Conservation (phyloP, 2,888 invertebrate genomes). For the Camptogramma bilineatum region DNA sequence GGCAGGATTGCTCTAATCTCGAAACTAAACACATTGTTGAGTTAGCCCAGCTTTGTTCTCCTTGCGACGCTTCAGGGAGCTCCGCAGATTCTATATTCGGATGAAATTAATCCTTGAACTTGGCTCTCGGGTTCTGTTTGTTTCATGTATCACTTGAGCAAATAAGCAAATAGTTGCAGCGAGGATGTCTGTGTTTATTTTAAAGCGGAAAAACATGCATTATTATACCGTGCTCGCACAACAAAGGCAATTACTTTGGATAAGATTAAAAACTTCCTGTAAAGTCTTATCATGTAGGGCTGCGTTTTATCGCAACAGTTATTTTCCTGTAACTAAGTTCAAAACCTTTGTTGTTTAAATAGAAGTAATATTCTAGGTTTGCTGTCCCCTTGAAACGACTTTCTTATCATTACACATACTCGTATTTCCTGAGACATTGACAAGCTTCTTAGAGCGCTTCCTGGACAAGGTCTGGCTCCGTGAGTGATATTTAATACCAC, state of each 20-base stretch:
- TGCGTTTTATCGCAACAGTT: constrained; percentile 35
- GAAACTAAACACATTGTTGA: constrained; percentile 84
- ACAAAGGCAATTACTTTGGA: constrained; percentile 49
- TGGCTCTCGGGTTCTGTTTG: constrained; percentile 46
- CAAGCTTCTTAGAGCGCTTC: constrained; percentile 62
- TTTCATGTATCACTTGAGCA: constrained; percentile 48
- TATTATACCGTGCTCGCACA: constrained; percentile 38
- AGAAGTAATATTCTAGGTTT: constrained; percentile 33
- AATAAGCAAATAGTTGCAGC: constrained; percentile 50
- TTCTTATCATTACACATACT: constrained; percentile 58
- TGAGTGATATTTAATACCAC: constrained; percentile 49
- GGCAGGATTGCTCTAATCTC: constrained; percentile 82
- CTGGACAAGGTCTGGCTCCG: constrained; percentile 53
- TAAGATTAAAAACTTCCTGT: constrained; percentile 57
- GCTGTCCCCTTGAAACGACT: constrained; percentile 37
- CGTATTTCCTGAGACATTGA: constrained; percentile 58
- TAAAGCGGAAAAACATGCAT: constrained; percentile 44
- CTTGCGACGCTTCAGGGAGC: constrained; percentile 57
- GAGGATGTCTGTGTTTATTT: constrained; percentile 47
- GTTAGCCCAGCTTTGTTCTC: constrained; percentile 77
- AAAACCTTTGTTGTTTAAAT: constrained; percentile 32
- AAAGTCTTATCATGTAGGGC: constrained; percentile 47
- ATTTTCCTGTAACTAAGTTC: constrained; percentile 36
- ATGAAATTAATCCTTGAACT: constrained; percentile 62
- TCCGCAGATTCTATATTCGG: constrained; percentile 58